Base-by-base conservation (phyloP, 2,113 vertebrate genomes). In the Camelus bactrianus region DNA sequence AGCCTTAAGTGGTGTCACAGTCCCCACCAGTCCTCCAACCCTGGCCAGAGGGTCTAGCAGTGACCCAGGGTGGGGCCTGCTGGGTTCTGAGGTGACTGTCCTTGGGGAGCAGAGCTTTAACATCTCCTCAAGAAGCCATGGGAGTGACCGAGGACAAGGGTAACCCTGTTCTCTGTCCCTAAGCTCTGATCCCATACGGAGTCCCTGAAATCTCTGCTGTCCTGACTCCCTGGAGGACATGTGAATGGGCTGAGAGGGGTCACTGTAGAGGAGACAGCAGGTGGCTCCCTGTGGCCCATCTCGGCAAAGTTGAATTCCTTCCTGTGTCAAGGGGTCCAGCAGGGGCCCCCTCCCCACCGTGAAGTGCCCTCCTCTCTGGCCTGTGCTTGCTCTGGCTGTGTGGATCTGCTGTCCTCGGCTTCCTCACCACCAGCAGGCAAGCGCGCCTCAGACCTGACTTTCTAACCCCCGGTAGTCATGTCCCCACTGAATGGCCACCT, bases 311-410 rank as follows among this genome's bases (percentile, higher is more conserved):
- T 24, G 92, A 86, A 35, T 58, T 76, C 60, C 76, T 84, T 16
- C 52, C 24, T 4, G 12, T 24, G 62, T 42, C 2, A 0, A 58
- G 75, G 35, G 60, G 46, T 32, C 35, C 20, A 19, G 46, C 5
- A 6, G 60, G 60, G n/a, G 17, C 26, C 0, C 13, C 9, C 19
- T 1, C n/a, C 77, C 54, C 38, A 2, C 20, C 16, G 0, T 48
- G 4, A 14, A 22, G 15, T 24, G 17, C 28, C 32, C 22, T 48
- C 54, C 19, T 64, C 30, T 79, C n/a, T 38, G 50, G 24, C 84
- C 93, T 67, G 15, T 62, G 84, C 97, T 95, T 87, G 90, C 83
- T 72, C 60, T 84, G 2, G 58, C 86, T 14, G 26, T 6, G 9
- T 26, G 70, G 93, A 10, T 60, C 60, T 30, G 8, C 75, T 15